Conservation (phyloP, 2,113 vertebrate species). For the zebrafish (Danio rerio) region DNA sequence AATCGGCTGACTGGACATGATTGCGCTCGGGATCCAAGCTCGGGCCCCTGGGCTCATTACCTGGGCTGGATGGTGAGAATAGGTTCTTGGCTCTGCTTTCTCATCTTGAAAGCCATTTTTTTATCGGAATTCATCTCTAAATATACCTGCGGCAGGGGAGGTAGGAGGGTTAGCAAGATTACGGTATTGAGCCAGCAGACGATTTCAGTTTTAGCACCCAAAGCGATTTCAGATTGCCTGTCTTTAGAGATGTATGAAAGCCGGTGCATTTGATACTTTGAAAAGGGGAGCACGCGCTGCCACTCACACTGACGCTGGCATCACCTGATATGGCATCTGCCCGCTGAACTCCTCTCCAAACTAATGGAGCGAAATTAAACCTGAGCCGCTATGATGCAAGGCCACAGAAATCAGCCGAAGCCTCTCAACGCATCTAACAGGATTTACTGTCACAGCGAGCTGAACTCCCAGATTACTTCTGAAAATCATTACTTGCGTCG, state of each 20-base stretch:
- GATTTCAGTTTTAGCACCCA: slow-evolving; percentile 45
- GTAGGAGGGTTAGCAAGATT: slow-evolving; percentile 49
- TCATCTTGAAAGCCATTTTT: slow-evolving; percentile 42
- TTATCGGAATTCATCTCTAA: slow-evolving; percentile 52
- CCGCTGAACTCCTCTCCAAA: slow-evolving; percentile 59
- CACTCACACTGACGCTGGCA: slow-evolving; percentile 50
- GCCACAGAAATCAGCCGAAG: slow-evolving; percentile 61
- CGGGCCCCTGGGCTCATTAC: slow-evolving; percentile 44
- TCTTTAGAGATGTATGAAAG: slow-evolving; percentile 50
- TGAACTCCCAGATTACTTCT: slow-evolving; percentile 40
- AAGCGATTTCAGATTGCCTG: slow-evolving; percentile 58
- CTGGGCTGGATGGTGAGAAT: slow-evolving; percentile 25
- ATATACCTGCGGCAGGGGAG: slow-evolving; percentile 41
- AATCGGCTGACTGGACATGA: slow-evolving; percentile 28
- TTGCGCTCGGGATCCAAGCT: neutral
- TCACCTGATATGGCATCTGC: slow-evolving; percentile 58
- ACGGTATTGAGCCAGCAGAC: slow-evolving; percentile 42
- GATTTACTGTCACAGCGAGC: slow-evolving; percentile 63
- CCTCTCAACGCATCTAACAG: slow-evolving; percentile 57
- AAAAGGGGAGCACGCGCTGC: slow-evolving; percentile 33
- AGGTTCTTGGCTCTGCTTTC: slow-evolving; percentile 21
- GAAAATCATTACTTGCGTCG: neutral
- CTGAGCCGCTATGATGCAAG: slow-evolving; percentile 59
- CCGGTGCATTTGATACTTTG: slow-evolving; percentile 44
- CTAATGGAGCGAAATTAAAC: slow-evolving; percentile 70